phyloP scores from a whole-genome alignment of 2,888 invertebrate genomes.

The Acleris literana region DNA sequence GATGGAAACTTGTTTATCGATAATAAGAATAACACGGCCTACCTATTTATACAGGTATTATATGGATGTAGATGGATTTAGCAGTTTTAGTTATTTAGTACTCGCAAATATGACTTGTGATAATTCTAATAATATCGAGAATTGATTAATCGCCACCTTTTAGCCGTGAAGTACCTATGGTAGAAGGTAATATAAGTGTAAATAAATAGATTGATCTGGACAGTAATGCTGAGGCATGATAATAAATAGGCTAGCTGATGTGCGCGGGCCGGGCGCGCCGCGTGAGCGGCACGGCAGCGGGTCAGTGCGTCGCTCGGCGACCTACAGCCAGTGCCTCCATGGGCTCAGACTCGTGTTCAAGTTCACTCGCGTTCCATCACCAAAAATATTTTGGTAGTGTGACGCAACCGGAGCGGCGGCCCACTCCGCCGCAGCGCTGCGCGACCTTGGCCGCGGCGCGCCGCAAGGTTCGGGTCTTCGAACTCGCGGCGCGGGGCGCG shows the following conservation, averaged over 20 bases:
- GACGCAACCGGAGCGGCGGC: slow-evolving; percentile 76
- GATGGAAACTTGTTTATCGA: slow-evolving; percentile 79
- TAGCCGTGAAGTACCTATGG: background rate
- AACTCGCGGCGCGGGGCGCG: slow-evolving; percentile 81
- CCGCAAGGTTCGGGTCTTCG: slow-evolving; percentile 94
- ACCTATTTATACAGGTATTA: too few relatives aligned
- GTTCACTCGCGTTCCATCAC: slow-evolving; percentile 83
- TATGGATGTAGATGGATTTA: too few relatives aligned
- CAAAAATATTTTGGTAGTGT: slow-evolving; percentile 82
- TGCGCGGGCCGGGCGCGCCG: slow-evolving; percentile 41
- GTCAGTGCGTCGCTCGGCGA: slow-evolving; percentile 76
- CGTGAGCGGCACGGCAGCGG: slow-evolving; percentile 63
- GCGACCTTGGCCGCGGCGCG: slow-evolving; percentile 92
- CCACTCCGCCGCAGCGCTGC: slow-evolving; percentile 76
- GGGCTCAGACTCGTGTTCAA: slow-evolving; percentile 80
- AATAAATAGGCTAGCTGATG: too few relatives aligned
- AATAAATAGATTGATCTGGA: too few relatives aligned
- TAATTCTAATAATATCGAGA: too few relatives aligned
- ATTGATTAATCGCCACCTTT: background rate
- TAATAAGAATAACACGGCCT: slow-evolving; percentile 53
- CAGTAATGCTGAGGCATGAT: too few relatives aligned
- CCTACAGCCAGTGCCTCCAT: slow-evolving; percentile 72
- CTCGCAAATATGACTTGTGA: too few relatives aligned
- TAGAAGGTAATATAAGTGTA: too few relatives aligned
- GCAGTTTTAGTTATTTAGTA: too few relatives aligned